Base-by-base conservation (phyloP, 2,888 invertebrate species). In the Drosophila anceps region DNA sequence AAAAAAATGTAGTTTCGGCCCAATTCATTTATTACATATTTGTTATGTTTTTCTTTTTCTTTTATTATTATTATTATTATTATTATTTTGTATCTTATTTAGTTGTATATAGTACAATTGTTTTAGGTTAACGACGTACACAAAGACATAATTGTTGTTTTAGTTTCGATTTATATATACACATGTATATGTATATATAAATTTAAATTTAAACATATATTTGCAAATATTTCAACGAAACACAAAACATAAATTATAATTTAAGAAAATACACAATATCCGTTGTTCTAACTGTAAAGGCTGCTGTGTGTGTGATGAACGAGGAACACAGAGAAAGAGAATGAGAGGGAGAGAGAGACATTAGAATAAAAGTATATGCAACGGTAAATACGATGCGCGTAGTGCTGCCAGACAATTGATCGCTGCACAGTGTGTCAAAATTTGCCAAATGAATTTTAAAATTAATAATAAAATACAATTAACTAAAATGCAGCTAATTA, bases 401-500 rank as follows among this genome's bases (percentile, higher is more conserved):
- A 29, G 41, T 29, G 57, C 31, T 60, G 41, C 15, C 62, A 63
- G 41, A 53, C 24, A 13, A n/a, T 2, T 12, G 53, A 35, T 27
- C n/a, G 18, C 37, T 51, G 46, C 18, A 35, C 31, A 20, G 31
- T 35, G 31, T n/a, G 33, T 54, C 6, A 35, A 57, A 43, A 39
- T 24, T 58, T 55, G 65, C 46, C 58, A 39, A n/a, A 68, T 31
- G 39, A 59, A 66, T 29, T 50, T 27, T 18, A 69, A 55, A 83
- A 78, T 59, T 73, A 48, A 20, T 29, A 48, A 37, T 50, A 50
- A 50, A 48, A 33, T 59, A 48, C 20, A 48, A 59, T 59, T n/a
- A 81, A 72, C 83, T 85, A 82, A 80, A 77, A 75, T 80, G 71
- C 62, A 66, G 58, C 64, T 66, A 79, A 73, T 66, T 29, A 76